phyloP scores from a whole-genome alignment of 2,113 vertebrate species.

The Phaetusa simplex region DNA sequence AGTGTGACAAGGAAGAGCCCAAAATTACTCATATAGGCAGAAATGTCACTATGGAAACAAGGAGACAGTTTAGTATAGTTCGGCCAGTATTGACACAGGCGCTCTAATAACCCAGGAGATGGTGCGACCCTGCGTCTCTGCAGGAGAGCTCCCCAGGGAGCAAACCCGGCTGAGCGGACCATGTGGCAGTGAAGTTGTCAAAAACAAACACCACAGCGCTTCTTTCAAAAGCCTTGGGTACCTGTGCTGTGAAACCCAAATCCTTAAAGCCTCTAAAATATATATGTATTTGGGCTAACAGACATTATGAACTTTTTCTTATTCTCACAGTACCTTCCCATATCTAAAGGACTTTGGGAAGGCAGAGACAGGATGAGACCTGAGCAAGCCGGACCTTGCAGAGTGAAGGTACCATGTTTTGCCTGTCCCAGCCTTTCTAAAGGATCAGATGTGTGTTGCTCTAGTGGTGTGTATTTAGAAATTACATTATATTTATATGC shows the following conservation, averaged over 20 bases:
- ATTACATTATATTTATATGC: neutral
- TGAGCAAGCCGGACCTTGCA: neutral
- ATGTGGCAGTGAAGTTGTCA: neutral
- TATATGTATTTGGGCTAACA: neutral
- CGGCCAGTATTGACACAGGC: conserved; percentile 4
- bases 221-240: neutral
- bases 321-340: neutral
- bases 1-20: neutral
- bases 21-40: conserved; percentile 29
- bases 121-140: neutral
- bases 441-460: neutral
- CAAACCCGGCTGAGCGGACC: neutral
- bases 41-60: conserved; percentile 70
- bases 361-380: neutral
- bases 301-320: neutral
- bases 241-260: neutral
- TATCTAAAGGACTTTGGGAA: neutral
- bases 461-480: neutral
- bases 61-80: conserved; percentile 5
- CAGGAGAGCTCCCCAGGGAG: neutral
- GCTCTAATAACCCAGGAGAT: neutral
- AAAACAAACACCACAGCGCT: neutral
- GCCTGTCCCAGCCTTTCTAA: neutral
- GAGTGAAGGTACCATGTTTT: neutral
- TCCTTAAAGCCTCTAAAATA: neutral